Percentiles rank a stretch among this genome's conserved stretches.
Conservation (phyloP, 2,888 invertebrate species). For the Rugalucina vietnamica region DNA sequence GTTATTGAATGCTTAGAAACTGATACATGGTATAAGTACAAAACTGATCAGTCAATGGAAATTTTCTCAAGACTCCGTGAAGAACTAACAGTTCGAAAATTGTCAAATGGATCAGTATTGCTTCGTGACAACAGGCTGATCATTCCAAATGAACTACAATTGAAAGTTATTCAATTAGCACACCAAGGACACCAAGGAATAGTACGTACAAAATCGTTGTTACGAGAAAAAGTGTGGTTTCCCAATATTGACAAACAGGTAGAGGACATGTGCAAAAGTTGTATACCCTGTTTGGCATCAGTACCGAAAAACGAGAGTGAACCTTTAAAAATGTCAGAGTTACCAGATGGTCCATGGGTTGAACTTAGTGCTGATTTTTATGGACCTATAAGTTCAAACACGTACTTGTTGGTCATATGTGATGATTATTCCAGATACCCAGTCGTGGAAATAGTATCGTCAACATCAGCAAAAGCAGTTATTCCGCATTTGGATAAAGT, state of each 20-base stretch:
- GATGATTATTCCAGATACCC: slow-evolving; percentile 10
- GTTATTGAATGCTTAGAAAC: slow-evolving; percentile 43
- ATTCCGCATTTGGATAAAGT: slow-evolving; percentile 23
- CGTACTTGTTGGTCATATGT: not conserved
- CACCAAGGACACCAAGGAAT: slow-evolving; percentile 70
- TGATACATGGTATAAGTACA: slow-evolving; percentile 50
- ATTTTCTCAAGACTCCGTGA: too few species aligned
- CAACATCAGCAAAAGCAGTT: slow-evolving; percentile 1
- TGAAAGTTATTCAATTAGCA: slow-evolving; percentile 49
- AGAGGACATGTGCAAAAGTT: slow-evolving; percentile 35
- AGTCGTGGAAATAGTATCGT: slow-evolving; percentile 58
- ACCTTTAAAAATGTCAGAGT: slow-evolving; percentile 54
- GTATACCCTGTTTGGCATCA: slow-evolving; percentile 35
- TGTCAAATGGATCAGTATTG: not conserved
- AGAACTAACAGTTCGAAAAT: slow-evolving; percentile 20
- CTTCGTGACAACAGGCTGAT: slow-evolving; percentile 41
- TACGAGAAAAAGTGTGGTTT: slow-evolving; percentile 65
- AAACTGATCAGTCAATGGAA: not conserved
- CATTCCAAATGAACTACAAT: slow-evolving; percentile 39
- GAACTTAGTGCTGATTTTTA: slow-evolving; percentile 53
- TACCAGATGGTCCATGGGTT: slow-evolving; percentile 48
- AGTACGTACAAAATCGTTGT: slow-evolving; percentile 55
- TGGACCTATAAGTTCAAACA: slow-evolving; percentile 45
- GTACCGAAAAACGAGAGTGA: slow-evolving; percentile 53
- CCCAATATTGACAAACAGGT: slow-evolving; percentile 57